These are phyloP conservation scores for Lontra canadensis DNA, from an alignment of 2,113 vertebrate genomes.

Conservation along the genomic window DNA sequence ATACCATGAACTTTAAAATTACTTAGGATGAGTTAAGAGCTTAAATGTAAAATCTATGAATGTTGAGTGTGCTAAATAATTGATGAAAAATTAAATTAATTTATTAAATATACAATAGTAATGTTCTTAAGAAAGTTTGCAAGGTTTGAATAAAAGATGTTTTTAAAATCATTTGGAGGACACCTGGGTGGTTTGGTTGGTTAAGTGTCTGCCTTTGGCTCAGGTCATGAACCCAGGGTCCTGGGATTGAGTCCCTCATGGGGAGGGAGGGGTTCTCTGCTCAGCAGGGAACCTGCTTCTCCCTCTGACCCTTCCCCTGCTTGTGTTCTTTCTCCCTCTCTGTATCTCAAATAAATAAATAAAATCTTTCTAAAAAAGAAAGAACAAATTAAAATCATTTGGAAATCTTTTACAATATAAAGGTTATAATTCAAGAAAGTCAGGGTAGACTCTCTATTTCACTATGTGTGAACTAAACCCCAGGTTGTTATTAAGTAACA, in stretches of 20 bases:
- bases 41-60: neutral
- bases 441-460: neutral
- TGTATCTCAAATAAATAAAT: neutral
- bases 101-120: neutral
- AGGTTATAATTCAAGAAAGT: neutral
- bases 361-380: neutral
- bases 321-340: neutral
- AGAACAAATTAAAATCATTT: neutral
- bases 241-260: neutral
- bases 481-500: neutral
- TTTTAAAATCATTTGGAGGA: neutral
- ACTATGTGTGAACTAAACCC: too few species aligned
- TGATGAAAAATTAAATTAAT: neutral
- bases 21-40: neutral
- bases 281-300: neutral
- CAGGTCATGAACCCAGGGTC: neutral
- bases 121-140: neutral
- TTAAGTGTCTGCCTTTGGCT: neutral
- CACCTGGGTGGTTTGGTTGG: neutral
- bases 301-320: neutral
- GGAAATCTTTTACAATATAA: neutral
- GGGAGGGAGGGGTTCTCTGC: too few species aligned
- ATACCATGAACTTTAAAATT: neutral
- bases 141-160: neutral
- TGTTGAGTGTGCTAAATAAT: neutral